Evolutionary conservation across 2,113 vertebrate species (phyloP).

Genomic region (Leucopsar rothschildi): DNA sequence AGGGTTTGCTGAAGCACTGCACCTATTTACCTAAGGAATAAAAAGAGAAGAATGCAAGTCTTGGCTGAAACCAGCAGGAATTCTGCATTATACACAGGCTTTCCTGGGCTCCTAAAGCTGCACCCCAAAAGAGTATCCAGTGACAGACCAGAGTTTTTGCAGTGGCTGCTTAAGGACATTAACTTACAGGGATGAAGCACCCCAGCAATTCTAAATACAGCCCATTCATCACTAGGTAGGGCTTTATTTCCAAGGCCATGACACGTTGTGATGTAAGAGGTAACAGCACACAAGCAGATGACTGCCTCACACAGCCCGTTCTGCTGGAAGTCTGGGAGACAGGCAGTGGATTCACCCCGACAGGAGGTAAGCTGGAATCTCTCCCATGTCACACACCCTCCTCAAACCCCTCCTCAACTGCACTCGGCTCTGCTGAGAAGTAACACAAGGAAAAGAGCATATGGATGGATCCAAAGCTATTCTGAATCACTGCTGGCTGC

Average conservation of each 20-base stretch:
- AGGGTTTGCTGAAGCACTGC: not conserved
- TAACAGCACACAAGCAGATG: not conserved
- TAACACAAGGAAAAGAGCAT: not conserved
- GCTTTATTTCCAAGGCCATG: not conserved
- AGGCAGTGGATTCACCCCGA: not conserved
- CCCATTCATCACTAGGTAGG: not conserved
- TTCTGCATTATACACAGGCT: not conserved
- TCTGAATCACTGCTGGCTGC: not conserved
- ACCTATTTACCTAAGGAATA: not conserved
- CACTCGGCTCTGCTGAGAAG: not conserved
- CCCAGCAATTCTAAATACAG: not conserved
- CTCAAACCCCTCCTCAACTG: not conserved
- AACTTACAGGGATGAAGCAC: not conserved
- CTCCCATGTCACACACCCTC: not conserved
- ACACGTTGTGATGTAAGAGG: not conserved
- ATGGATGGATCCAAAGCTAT: not conserved
- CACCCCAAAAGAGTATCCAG: not conserved
- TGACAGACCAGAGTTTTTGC: not conserved
- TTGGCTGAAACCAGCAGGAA: not conserved
- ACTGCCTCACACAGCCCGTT: accelerated
- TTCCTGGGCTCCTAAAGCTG: not conserved
- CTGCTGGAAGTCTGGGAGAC: not conserved
- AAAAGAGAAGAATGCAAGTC: not conserved
- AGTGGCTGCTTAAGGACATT: not conserved
- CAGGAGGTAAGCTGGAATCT: not conserved